Evolutionary conservation across 2,797 vertebrate species (phyloP), one percentile per base, ranked within the genome.

Genomic region (Peromyscus aztecus): DNA sequence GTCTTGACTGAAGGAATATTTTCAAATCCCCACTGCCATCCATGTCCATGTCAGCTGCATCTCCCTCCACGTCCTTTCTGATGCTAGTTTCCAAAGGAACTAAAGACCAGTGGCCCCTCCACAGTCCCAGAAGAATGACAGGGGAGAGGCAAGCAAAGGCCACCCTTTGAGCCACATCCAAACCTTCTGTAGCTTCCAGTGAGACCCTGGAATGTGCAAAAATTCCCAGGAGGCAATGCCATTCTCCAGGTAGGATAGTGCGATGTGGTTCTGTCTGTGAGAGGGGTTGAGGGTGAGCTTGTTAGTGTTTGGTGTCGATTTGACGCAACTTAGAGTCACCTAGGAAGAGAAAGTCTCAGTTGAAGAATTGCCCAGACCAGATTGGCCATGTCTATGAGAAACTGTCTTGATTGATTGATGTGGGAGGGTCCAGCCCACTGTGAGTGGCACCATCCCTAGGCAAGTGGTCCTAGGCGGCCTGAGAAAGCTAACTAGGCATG

Each of bases 221-320:
- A 13, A 52, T 71, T 0, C 12, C 21, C 90, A 85, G 59, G 6
- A 78, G 46, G 23, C 24, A 14, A 7, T 8, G 4, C 29, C 17
- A 43, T 23, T 65, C 55, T 31, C 87, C 29, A 9, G 4, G 21
- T 10, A 31, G 69, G 61, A 4, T 63, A 14, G 19, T 0, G 0
- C 55, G 5, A 17, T 19, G 8, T 24, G 83, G 5, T 13, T 49
- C 34, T 9, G 1, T 34, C 40, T 0, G 2, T 9, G 31, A 65
- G 12, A 34, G 10, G 31, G 24, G 17, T 5, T 0, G 6, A 17
- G 11, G 16, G 27, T 77, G 31, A 13, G 43, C 83, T 4, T 3
- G 40, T 21, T 65, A 65, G 61, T 65, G 13, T 34, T 31, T 34
- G 11, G 21, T 34, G 19, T 34, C 1, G 0, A 23, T 13, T 84